A percentile compares a stretch with the other conserved stretches of the same genome.
Evolutionary conservation across 2,113 vertebrate species (phyloP).

Genomic region (mouse (Mus musculus)): DNA sequence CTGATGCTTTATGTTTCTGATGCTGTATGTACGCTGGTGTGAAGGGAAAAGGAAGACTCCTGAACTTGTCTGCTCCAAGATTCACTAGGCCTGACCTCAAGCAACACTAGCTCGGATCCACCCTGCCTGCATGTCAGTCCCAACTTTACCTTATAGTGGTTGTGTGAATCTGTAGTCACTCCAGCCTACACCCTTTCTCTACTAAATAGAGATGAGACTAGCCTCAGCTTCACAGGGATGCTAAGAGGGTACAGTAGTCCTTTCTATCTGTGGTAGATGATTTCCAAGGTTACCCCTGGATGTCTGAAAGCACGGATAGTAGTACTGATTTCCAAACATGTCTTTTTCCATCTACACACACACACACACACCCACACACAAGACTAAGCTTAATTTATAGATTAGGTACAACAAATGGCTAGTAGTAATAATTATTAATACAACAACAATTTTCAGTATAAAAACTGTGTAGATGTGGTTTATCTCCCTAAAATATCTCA

Average conservation of each 20-base stretch:
- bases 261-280: not conserved
- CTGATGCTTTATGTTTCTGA: not conserved
- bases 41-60: not conserved
- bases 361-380: rapidly evolving
- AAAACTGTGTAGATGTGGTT: not conserved
- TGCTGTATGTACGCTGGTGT: too few relatives aligned
- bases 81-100: not conserved
- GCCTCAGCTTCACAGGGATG: not conserved
- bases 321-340: not conserved
- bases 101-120: not conserved
- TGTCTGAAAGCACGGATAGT: not conserved
- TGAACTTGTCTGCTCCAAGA: not conserved
- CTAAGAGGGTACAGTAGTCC: rapidly evolving
- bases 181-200: not conserved
- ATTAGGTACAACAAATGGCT: not conserved
- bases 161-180: not conserved
- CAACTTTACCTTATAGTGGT: not conserved
- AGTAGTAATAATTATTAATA: not conserved
- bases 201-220: not conserved
- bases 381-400: not conserved
- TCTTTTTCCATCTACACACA: not conserved
- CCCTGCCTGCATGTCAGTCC: too few relatives aligned
- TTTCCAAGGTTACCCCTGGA: not conserved
- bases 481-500: not conserved
- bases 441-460: not conserved